A percentile compares a stretch with the other conserved stretches of the same genome.
phyloP scores from a whole-genome alignment of 2,888 invertebrate species.

The Xanthia icteritia region DNA sequence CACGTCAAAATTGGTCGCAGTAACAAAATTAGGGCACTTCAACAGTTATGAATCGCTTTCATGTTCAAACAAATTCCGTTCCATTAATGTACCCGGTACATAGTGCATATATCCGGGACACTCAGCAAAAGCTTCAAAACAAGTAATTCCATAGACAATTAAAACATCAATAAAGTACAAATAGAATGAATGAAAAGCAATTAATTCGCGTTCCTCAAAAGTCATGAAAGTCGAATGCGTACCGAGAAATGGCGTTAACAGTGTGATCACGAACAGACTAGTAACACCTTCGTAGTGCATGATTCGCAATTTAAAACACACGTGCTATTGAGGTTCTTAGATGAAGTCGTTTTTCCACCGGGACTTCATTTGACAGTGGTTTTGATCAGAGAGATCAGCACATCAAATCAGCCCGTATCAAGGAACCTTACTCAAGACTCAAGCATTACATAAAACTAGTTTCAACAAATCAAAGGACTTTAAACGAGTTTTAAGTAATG shows the following conservation, averaged over 20 bases:
- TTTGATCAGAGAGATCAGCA: too few relatives aligned
- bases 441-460: too few relatives aligned
- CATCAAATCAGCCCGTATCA: too few relatives aligned
- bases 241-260: constrained; percentile 44
- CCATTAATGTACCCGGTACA: not conserved
- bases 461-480: too few relatives aligned
- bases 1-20: too few relatives aligned
- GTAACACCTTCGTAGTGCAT: constrained; percentile 36
- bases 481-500: too few relatives aligned
- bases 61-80: not conserved
- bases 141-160: not conserved
- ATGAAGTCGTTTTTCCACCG: not conserved
- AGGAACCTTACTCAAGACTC: too few relatives aligned
- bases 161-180: not conserved
- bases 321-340: constrained; percentile 27
- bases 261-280: constrained; percentile 35
- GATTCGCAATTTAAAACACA: constrained; percentile 46
- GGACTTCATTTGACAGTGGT: not conserved
- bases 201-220: constrained; percentile 26
- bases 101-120: not conserved
- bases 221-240: constrained; percentile 48
- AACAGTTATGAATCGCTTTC: too few relatives aligned
- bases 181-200: constrained; percentile 48
- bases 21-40: too few relatives aligned
- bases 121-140: not conserved